A percentile compares a stretch with the other conserved stretches of the same genome.
Evolutionary conservation across 1,140 invertebrate genomes (phyloP).

Genomic region (Drosophila bipectinata): DNA sequence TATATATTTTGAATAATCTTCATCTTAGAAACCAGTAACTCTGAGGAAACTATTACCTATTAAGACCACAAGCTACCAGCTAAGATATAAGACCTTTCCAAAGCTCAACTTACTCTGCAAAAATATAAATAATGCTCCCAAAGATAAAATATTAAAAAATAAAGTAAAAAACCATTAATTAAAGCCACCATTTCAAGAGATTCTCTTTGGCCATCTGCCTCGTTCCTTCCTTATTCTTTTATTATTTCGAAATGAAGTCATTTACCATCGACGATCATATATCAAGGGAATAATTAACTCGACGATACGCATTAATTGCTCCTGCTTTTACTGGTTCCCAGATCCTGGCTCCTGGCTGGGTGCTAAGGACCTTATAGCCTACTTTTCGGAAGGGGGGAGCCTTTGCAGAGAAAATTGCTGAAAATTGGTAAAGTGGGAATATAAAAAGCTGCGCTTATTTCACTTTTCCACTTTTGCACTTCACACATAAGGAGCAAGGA

Average conservation of each 20-base stretch:
- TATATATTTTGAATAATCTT: no score
- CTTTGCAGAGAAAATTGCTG: conserved; percentile 16
- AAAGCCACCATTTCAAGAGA: not conserved
- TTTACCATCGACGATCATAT: conserved; percentile 3
- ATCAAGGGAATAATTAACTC: conserved; percentile 26
- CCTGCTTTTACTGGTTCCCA: not conserved
- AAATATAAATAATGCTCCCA: no score
- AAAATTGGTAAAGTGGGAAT: conserved; percentile 18
- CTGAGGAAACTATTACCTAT: no score
- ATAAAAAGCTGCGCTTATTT: conserved; percentile 64
- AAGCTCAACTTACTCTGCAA: no score
- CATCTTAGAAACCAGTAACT: no score
- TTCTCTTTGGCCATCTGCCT: not conserved
- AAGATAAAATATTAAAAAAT: no score
- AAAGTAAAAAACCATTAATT: no score
- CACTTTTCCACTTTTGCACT: conserved; percentile 59
- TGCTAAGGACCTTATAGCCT: conserved; percentile 11
- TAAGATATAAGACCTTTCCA: no score
- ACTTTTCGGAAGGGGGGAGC: conserved; percentile 4
- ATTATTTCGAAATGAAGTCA: not conserved
- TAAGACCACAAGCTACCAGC: no score
- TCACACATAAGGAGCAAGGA: conserved; percentile 17
- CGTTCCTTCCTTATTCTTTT: not conserved
- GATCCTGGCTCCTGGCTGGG: not conserved
- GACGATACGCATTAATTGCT: conserved; percentile 36